Evolutionary conservation across 1,140 invertebrate species (phyloP), one percentile per base, ranked within the genome.

Genomic region (Saccostrea echinata): DNA sequence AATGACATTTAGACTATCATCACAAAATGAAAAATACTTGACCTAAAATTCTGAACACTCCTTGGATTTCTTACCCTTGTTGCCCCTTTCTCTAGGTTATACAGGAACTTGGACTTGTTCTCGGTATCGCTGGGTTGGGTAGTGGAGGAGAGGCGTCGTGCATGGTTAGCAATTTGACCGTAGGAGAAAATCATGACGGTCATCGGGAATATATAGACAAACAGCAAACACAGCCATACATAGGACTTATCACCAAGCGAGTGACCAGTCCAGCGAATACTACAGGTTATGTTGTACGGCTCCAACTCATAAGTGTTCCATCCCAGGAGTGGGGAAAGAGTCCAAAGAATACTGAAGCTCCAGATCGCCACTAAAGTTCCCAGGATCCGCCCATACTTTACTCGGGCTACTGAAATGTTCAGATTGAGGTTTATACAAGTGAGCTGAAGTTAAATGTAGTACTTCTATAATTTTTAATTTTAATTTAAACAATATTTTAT

Each of bases 281-380:
- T 87, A 64, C 86, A 87, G 1, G 86, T 68, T 35, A 87, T 24
- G 0, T 24, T 27, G 13, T 53, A 68, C 6, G 82, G 53, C 83
- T 87, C 86, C 11, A 52, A 1, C n/a, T 55, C 81, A 52, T 87
- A 87, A 13, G 24, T 53, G 24, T 57, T 84, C 86, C 86, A 87
- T 6, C 86, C 86, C 9, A 87, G 18, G 21, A 87, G 57, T 21
- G 86, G 86, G 12, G 80, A 61, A 13, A 87, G n/a, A 8, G 86
- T 87, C 86, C 86, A 87, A 52, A 87, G 84, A 57, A 87, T 18
- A 43, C 53, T 68, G 30, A 68, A 87, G 12, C 30, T 35, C 86
- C 86, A 87, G 35, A 68, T 83, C 21, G 18, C 33, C 3, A 87
- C 33, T 12, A 87, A 61, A 0, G 43, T 27, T 8, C 11, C 11